These are phyloP conservation scores for Cololabis saira DNA, from an alignment of 2,113 vertebrate genomes.

Conservation along the genomic window DNA sequence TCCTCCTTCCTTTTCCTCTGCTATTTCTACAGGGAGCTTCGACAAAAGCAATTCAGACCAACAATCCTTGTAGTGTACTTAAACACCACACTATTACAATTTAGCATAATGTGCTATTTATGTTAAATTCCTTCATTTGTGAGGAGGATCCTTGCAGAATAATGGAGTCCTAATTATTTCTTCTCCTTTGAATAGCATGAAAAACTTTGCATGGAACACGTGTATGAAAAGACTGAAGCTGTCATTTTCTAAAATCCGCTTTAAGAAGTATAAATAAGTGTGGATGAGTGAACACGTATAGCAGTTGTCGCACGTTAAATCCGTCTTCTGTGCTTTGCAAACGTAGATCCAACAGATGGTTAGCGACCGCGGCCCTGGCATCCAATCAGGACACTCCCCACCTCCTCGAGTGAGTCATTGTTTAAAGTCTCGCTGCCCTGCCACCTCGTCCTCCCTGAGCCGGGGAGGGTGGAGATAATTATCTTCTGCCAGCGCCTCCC, in stretches of 20 bases:
- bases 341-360: slow-evolving; percentile 57
- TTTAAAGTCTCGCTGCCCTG: slow-evolving; percentile 47
- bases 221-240: neutral
- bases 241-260: slow-evolving; percentile 10
- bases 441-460: slow-evolving; percentile 23
- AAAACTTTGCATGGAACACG: slow-evolving; percentile 35
- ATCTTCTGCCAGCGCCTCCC: slow-evolving; percentile 54
- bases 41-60: slow-evolving; percentile 57
- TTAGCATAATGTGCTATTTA: slow-evolving; percentile 49
- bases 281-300: slow-evolving; percentile 6
- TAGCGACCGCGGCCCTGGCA: slow-evolving; percentile 48
- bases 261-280: slow-evolving; percentile 8
- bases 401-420: slow-evolving; percentile 51
- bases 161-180: slow-evolving; percentile 56
- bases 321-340: slow-evolving; percentile 2
- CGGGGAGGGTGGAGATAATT: slow-evolving; percentile 62
- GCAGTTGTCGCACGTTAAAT: slow-evolving; percentile 8
- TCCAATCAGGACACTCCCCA: slow-evolving; percentile 47
- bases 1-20: slow-evolving; percentile 43
- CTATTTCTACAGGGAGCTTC: slow-evolving; percentile 55
- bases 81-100: slow-evolving; percentile 66
- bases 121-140: slow-evolving; percentile 42
- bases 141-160: slow-evolving; percentile 48
- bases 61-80: slow-evolving; percentile 53
- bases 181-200: slow-evolving; percentile 41